Base-by-base conservation (phyloP, 2,797 vertebrate species). In the Mormyrus hasselquistii region DNA sequence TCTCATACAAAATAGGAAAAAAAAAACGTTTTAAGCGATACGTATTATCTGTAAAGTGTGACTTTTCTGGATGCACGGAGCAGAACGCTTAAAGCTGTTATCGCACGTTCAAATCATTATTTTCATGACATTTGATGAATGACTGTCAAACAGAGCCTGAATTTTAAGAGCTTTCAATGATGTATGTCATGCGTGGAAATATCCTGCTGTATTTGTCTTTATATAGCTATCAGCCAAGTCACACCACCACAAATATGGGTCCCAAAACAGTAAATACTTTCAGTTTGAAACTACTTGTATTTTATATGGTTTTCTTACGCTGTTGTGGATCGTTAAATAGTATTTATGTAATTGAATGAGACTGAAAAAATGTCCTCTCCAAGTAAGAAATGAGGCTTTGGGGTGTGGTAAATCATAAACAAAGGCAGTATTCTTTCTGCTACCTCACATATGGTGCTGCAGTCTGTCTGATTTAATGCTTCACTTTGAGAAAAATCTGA, bases 401-500 rank as follows among this genome's bases (percentile, higher is more conserved):
- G 82, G 57, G 88, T 41, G 55, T 34, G 84, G 41, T 89, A 89
- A 85, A 84, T 85, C 55, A 85, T 44, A 16, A 34, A 34, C 65
- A 69, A 69, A 2, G 65, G 29, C 29, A 55, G 52, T 19, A 8
- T n/a, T 50, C 25, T 10, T 65, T 65, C 25, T 86, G 25, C 50
- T 88, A 6, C 25, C 49, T 52, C 84, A 47, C 34, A 22, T 55
- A 7, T 14, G 22, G 25, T 50, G 87, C 76, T 47, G 62, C 57
- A 47, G 47, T 52, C 59, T 4, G n/a, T 89, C 34, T 65, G 55
- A 89, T 85, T 89, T 89, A 89, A 47, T 85, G 38, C 53, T 41
- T 84, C 88, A n/a, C 53, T 87, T 88, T 88, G 57, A 47, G 86
- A 87, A 12, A 52, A 38, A 38, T 50, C 8, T 34, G 49, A 50